Evolutionary conservation across 53 echinoderm and acorn worm species (phyloP), one percentile per base, ranked within the genome.

Genomic region (Luidia sarsii): DNA sequence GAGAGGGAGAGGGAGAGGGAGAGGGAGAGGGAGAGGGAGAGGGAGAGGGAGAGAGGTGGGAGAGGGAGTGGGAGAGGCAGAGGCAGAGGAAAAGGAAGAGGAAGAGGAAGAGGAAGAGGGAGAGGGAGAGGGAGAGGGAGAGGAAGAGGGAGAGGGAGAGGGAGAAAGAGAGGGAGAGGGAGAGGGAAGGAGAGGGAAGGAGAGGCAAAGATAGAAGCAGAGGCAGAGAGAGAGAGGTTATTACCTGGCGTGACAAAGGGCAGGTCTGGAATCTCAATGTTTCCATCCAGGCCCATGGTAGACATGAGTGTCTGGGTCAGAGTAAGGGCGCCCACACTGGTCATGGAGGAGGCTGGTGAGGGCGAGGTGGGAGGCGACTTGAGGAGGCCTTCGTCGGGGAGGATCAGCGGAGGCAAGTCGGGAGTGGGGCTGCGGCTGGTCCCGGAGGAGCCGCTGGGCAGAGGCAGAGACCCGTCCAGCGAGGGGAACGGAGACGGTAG

Each of bases 171-270:
- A n/a, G n/a, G n/a, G n/a, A n/a, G n/a, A n/a, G n/a, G n/a, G n/a
- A n/a, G n/a, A n/a, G n/a, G n/a, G n/a, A n/a, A n/a, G n/a, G n/a
- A n/a, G n/a, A n/a, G n/a, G n/a, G n/a, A n/a, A n/a, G n/a, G n/a
- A n/a, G n/a, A n/a, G n/a, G n/a, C n/a, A n/a, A n/a, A n/a, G n/a
- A n/a, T n/a, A n/a, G n/a, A n/a, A n/a, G n/a, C n/a, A n/a, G n/a
- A n/a, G n/a, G n/a, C n/a, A n/a, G n/a, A n/a, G n/a, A n/a, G n/a
- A n/a, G n/a, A n/a, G n/a, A n/a, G n/a, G 6, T 33, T 28, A 16
- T 8, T 65, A 95, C 95, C 95, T 82, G 89, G 81, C 1, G 90
- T 92, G 34, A 89, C 95, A 70, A 66, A 95, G 21, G 95, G 90
- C 13, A 95, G 81, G 39, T 92, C 82, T 18, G 95, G 95, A 21